Evolutionary conservation across 1,140 invertebrate genomes (phyloP), one percentile per base, ranked within the genome.

Genomic region (Drosophila teissieri): DNA sequence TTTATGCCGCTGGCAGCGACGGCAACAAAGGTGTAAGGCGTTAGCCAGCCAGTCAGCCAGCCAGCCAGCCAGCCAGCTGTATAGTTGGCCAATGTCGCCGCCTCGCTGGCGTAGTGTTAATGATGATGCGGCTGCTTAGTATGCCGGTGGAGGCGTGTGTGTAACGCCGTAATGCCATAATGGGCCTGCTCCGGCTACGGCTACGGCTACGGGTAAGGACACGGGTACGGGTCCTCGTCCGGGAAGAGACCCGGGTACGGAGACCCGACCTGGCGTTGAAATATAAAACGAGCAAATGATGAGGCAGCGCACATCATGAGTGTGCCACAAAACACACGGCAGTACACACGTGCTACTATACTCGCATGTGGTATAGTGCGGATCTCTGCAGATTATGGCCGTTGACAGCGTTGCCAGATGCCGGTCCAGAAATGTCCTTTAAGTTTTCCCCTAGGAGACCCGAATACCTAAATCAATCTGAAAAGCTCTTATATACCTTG

Each of bases 211-310:
- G 12, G 45, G 45, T 45, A 2, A 4, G 24, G 24, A 4, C 4
- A 24, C 0, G 24, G 51, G 72, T 60, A 58, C 40, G 19, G 61
- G 65, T 48, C 7, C 24, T 3, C 22, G 45, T 48, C 22, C 22
- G 53, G 60, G 52, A 48, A 48, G 22, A 49, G 48, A 37, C 44
- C 40, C 69, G 58, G 45, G 37, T 14, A 39, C 8, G 46, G 31
- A 49, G 48, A 46, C 44, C 48, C 69, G 52, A 56, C 58, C 73
- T 39, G 70, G 37, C 52, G 65, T 58, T 81, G 78, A 81, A 81
- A 81, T 86, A 89, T 83, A 77, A 84, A 89, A 86, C 83, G 82
- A 86, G 83, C 65, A 79, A 86, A 88, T 88, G 82, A 86, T 86
- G 82, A 79, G 82, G 58, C 74, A 46, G 17, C 37, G 17, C 56